Evolutionary conservation across 2,888 invertebrate species (phyloP), one percentile per base, ranked within the genome.

Genomic region (Lomographa bimaculata): DNA sequence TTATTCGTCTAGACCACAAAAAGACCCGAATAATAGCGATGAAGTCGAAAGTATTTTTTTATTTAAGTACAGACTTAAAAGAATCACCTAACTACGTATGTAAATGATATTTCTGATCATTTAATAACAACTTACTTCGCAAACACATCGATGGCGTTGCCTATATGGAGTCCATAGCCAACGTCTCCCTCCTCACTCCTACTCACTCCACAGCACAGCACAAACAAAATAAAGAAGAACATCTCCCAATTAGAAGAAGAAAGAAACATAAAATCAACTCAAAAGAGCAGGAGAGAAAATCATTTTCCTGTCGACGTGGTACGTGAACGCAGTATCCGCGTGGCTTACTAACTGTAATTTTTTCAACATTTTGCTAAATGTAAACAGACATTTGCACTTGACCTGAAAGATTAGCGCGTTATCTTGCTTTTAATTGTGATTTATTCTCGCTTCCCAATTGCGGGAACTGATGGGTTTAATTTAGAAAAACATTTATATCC

Each of bases 331-430:
- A 11, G 25, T 12, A 48, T 47, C 60, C 59, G 61, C 61, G 76
- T 74, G 57, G 53, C 59, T 64, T 62, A 50, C 57, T 55, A 51
- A 86, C 85, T 86, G 84, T 76, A 4, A 53, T 82, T 85, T 73
- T 75, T 82, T 81, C 65, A 61, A 72, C 74, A 82, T 80, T 86
- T 86, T 64, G 84, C 86, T 81, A 14, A 82, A 80, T 75, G 74
- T 77, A 77, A 79, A 81, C 76, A 77, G 56, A 35, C 9, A 9
- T 3, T 32, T 84, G 83, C 83, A 85, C 87, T 89, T 89, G 87
- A 87, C 85, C 87, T 62, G 60, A 60, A 55, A 69, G 83, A 86
- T 85, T 84, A 83, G 76, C 37, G 30, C 30, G 29, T 37, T 43
- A 37, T 43, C 42, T 37, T 32, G 42, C 11, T 36, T 43, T 36